phyloP scores from a whole-genome alignment of 2,797 vertebrate species.

The Rhynchonycteris naso region DNA sequence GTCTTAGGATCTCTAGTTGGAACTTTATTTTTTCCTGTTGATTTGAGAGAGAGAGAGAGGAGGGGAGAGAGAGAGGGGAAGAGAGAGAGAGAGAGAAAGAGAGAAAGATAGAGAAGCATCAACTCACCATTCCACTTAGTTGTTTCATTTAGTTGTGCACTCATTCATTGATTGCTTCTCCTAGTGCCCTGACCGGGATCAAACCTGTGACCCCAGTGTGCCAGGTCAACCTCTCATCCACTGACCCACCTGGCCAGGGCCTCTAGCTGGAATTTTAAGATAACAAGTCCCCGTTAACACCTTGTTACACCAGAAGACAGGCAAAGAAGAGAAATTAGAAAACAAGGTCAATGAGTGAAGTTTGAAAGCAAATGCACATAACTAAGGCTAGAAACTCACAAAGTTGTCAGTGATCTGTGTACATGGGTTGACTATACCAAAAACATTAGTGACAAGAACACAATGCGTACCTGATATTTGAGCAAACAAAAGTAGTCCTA shows the following conservation, averaged over 20 bases:
- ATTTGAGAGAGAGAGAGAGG: too few species aligned
- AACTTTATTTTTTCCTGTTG: not conserved
- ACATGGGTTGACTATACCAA: not conserved
- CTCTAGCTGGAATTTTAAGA: not conserved
- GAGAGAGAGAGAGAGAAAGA: too few species aligned
- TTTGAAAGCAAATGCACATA: not conserved
- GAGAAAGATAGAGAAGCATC: too few species aligned
- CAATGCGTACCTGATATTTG: not conserved
- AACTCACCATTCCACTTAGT: too few species aligned
- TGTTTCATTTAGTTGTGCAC: too few species aligned
- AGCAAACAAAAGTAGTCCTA: not conserved
- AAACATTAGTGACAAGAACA: not conserved
- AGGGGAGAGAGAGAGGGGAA: too few species aligned
- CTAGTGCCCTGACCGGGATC: too few species aligned
- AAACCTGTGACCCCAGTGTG: too few species aligned
- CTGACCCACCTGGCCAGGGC: not conserved
- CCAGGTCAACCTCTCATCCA: too few species aligned
- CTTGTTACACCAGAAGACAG: not conserved
- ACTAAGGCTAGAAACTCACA: not conserved
- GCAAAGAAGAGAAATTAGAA: not conserved
- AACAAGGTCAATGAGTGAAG: not conserved
- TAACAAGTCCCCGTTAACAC: not conserved
- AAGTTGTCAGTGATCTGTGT: conserved; percentile 7
- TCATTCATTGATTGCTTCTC: too few species aligned
- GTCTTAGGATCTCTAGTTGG: not conserved